phyloP scores from a whole-genome alignment of 2,113 vertebrate genomes.

The Prolemur simus region DNA sequence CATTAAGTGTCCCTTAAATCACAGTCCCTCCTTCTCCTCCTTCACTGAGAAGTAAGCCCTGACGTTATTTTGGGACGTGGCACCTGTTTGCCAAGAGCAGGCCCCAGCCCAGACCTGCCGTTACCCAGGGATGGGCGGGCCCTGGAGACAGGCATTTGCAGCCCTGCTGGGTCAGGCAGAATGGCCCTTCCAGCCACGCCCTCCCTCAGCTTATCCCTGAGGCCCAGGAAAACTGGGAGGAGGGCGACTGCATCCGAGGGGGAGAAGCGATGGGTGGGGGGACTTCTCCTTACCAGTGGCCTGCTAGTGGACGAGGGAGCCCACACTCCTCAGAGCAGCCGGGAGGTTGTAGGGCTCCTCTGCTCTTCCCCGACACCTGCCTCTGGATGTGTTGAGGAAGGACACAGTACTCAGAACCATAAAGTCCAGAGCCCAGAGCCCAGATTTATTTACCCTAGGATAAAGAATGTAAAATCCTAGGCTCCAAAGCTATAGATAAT shows the following conservation, averaged over 20 bases:
- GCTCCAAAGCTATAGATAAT: neutral
- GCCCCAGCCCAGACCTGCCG: too few relatives aligned
- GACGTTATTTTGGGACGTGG: neutral
- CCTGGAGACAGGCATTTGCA: neutral
- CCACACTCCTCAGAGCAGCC: neutral
- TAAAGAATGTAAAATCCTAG: neutral
- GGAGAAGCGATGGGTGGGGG: too few relatives aligned
- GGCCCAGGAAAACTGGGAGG: neutral
- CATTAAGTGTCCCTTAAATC: neutral
- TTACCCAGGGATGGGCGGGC: neutral
- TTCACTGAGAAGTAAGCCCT: neutral
- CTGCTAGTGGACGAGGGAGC: fast-evolving
- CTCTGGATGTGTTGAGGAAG: neutral
- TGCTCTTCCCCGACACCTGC: neutral
- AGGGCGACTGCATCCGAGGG: neutral
- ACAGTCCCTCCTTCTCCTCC: neutral
- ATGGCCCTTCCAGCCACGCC: neutral
- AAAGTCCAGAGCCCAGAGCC: neutral
- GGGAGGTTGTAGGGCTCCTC: neutral
- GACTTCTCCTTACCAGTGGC: neutral
- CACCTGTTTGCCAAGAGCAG: neutral
- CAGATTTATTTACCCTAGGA: neutral
- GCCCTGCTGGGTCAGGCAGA: neutral
- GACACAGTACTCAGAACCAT: neutral
- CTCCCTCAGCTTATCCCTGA: neutral